phyloP scores from a whole-genome alignment of 2,797 vertebrate species.

The Sardinella longiceps region DNA sequence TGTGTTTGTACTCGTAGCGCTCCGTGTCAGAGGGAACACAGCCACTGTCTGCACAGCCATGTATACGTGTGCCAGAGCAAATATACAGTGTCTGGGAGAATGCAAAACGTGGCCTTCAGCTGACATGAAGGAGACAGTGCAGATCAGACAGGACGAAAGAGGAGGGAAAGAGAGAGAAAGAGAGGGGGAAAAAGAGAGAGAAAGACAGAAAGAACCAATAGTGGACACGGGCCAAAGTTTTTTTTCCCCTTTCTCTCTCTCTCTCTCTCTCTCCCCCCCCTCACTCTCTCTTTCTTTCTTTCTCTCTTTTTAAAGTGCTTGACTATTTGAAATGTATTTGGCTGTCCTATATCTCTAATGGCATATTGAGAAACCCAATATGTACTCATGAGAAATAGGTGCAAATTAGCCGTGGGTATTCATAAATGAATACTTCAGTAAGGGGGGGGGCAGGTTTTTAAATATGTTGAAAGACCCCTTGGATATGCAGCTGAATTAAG shows the following conservation, averaged over 20 bases:
- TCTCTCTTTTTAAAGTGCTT: slow-evolving; percentile 46
- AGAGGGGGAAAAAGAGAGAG: slow-evolving; percentile 41
- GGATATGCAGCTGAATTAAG: slow-evolving; percentile 56
- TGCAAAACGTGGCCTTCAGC: slow-evolving; percentile 45
- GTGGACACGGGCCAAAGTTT: neutral
- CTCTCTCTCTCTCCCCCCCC: slow-evolving; percentile 45
- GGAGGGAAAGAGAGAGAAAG: slow-evolving; percentile 55
- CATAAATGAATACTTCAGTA: slow-evolving; percentile 54
- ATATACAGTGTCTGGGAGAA: slow-evolving; percentile 46
- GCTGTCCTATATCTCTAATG: slow-evolving; percentile 44
- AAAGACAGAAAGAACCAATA: neutral
- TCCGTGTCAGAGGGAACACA: slow-evolving; percentile 51
- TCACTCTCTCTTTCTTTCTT: slow-evolving; percentile 40
- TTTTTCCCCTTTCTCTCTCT: slow-evolving; percentile 28
- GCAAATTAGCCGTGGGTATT: slow-evolving; percentile 55
- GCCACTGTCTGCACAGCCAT: slow-evolving; percentile 54
- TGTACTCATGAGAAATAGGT: slow-evolving; percentile 30
- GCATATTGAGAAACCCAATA: slow-evolving; percentile 43
- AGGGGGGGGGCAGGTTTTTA: slow-evolving; percentile 52
- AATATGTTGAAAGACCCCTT: slow-evolving; percentile 54
- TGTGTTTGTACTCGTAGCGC: slow-evolving; percentile 58
- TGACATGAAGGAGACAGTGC: slow-evolving; percentile 59
- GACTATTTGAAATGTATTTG: slow-evolving; percentile 49
- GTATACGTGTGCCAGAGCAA: slow-evolving; percentile 38
- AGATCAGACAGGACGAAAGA: slow-evolving; percentile 41